phyloP scores from a whole-genome alignment of 23 tunicate species.

The Trididemnum nubilum region DNA sequence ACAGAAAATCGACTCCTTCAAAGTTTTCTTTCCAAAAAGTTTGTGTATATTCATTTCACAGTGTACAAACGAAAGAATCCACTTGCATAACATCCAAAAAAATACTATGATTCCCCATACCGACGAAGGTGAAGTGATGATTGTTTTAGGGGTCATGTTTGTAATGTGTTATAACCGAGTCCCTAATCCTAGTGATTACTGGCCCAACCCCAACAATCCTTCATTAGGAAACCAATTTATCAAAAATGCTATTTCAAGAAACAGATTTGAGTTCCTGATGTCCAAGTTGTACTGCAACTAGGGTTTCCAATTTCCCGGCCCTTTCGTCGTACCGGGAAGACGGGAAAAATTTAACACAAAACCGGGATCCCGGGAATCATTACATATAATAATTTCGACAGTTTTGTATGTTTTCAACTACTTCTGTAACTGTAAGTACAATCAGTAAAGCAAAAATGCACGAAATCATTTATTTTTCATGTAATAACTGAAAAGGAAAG shows the following conservation, averaged over 20 bases:
- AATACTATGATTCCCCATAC: slow-evolving; percentile 30
- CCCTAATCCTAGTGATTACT: slow-evolving; percentile 25
- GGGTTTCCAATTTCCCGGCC: too few relatives aligned
- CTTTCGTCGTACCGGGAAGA: too few relatives aligned
- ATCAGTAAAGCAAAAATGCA: too few relatives aligned
- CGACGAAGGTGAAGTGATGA: slow-evolving; percentile 25
- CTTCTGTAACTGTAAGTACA: too few relatives aligned
- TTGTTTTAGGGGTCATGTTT: slow-evolving; percentile 23
- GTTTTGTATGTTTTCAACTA: too few relatives aligned
- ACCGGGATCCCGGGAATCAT: too few relatives aligned
- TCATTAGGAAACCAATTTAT: slow-evolving; percentile 22
- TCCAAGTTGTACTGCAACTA: slow-evolving; percentile 26
- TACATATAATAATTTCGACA: too few relatives aligned
- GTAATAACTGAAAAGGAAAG: too few relatives aligned
- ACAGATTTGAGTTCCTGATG: slow-evolving; percentile 15
- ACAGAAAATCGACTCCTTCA: slow-evolving; percentile 29
- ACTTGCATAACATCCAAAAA: slow-evolving; percentile 17
- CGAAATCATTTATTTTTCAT: too few relatives aligned
- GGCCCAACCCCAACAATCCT: slow-evolving; percentile 24
- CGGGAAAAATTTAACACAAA: too few relatives aligned
- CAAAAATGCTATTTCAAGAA: slow-evolving; percentile 25
- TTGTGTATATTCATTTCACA: slow-evolving; percentile 25
- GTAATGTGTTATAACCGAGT: slow-evolving; percentile 25
- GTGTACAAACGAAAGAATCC: slow-evolving; percentile 31
- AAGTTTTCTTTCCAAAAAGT: slow-evolving; percentile 26